Percentiles rank a stretch among this genome's conserved stretches.
Conservation (phyloP, 2,113 vertebrate genomes). For the Okapia johnstoni region DNA sequence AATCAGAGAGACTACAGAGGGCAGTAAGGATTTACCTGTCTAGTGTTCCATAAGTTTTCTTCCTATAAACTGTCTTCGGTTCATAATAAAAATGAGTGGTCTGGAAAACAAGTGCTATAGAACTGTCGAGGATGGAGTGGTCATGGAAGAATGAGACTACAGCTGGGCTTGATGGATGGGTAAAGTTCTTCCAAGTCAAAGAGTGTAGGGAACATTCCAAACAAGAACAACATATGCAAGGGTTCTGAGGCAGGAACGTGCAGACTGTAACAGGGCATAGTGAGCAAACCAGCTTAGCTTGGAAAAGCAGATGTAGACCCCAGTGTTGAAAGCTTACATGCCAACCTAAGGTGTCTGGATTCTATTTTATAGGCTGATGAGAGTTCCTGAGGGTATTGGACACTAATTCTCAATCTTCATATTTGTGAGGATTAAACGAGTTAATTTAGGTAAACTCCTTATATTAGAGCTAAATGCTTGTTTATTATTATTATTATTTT, state of each 20-base stretch:
- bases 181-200: neutral
- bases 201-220: neutral
- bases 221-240: neutral
- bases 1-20: neutral
- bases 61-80: neutral
- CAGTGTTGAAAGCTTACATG: neutral
- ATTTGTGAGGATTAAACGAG: neutral
- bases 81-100: neutral
- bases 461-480: slow-evolving; percentile 3
- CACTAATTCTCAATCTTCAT: neutral
- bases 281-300: neutral
- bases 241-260: neutral
- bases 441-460: slow-evolving; percentile 20
- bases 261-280: neutral
- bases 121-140: neutral
- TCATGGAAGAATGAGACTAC: neutral
- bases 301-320: neutral
- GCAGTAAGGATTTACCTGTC: neutral
- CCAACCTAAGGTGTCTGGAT: neutral
- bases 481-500: neutral
- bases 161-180: neutral
- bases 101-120: neutral
- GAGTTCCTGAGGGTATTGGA: neutral
- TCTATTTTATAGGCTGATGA: neutral
- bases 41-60: neutral